These are phyloP conservation scores for Amorpha juglandis DNA, from an alignment of 2,888 invertebrate genomes.

Conservation along the genomic window DNA sequence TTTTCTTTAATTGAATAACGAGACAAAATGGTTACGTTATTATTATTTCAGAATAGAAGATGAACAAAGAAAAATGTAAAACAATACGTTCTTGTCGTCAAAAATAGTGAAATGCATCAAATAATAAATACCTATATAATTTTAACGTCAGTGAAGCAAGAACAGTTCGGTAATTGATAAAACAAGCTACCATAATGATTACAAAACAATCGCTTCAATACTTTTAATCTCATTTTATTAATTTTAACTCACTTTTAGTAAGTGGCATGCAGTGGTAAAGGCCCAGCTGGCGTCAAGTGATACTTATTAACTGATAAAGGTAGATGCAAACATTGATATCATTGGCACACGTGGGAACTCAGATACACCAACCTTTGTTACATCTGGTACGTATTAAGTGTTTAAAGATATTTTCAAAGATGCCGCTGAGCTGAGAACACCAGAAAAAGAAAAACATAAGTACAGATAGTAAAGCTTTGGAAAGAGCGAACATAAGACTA, in stretches of 20 bases:
- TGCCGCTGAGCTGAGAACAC: neutral
- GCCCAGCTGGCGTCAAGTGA: constrained; percentile 27
- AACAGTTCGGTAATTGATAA: too few species aligned
- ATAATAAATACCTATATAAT: too few species aligned
- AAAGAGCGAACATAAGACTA: neutral
- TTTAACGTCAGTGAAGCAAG: too few species aligned
- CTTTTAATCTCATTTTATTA: neutral
- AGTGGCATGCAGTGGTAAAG: constrained; percentile 1
- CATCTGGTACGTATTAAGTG: constrained; percentile 18
- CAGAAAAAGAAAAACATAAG: neutral
- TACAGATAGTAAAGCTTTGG: neutral
- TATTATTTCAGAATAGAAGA: too few species aligned
- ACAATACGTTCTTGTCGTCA: too few species aligned
- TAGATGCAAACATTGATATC: constrained; percentile 51
- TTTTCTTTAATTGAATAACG: too few species aligned
- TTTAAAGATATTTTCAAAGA: neutral
- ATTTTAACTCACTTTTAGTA: neutral
- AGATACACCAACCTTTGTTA: neutral
- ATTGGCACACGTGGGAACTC: constrained; percentile 49
- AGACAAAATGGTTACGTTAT: too few species aligned
- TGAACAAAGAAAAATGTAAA: too few species aligned
- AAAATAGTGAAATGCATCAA: too few species aligned
- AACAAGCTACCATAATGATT: too few species aligned
- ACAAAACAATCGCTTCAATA: neutral
- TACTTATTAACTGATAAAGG: constrained; percentile 46